phyloP scores from a whole-genome alignment of 2,888 invertebrate species.

The Drosophila glabriapex region DNA sequence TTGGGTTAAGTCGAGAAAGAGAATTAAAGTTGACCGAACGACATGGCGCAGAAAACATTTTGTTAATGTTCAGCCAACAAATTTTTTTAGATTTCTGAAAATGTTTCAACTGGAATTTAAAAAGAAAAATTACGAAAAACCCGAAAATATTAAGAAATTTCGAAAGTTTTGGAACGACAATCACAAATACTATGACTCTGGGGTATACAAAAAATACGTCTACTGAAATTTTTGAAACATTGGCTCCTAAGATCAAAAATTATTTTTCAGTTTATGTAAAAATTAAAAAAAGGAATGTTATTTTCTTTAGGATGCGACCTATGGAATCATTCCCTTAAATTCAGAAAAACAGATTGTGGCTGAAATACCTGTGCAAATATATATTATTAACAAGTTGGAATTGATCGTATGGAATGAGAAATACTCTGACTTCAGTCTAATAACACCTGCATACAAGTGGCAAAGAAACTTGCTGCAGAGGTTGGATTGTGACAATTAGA shows the following conservation, averaged over 20 bases:
- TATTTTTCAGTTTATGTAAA: neutral
- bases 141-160: neutral
- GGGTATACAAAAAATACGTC: neutral
- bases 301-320: neutral
- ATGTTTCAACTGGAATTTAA: neutral
- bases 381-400: neutral
- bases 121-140: neutral
- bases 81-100: neutral
- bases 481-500: neutral
- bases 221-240: neutral
- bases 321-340: neutral
- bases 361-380: neutral
- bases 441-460: neutral
- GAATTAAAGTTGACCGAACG: neutral
- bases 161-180: neutral
- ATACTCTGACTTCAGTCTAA: neutral
- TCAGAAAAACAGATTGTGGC: no score
- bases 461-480: neutral
- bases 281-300: accelerated
- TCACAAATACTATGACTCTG: neutral
- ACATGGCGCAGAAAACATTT: slow-evolving; percentile 12
- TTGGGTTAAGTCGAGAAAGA: neutral
- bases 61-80: neutral
- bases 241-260: slow-evolving; percentile 1
- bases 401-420: neutral